phyloP scores from a whole-genome alignment of 2,113 vertebrate genomes.

The Hydrochoerus hydrochaeris region DNA sequence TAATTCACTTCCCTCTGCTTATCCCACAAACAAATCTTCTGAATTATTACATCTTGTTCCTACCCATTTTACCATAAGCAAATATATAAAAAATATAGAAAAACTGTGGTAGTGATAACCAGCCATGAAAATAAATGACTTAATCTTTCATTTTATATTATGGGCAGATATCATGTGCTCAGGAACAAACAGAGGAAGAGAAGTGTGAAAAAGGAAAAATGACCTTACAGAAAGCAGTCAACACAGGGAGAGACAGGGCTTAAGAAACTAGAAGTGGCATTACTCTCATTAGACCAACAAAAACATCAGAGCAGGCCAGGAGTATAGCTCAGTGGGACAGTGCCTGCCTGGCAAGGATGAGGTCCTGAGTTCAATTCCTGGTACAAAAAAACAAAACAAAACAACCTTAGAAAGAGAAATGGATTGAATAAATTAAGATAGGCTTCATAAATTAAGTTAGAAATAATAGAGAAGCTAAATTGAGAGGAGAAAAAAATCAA shows the following conservation, averaged over 20 bases:
- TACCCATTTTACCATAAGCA: background rate
- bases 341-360: too few relatives aligned
- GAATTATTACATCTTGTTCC: background rate
- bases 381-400: background rate
- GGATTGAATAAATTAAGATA: background rate
- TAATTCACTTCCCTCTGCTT: background rate
- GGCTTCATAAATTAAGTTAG: background rate
- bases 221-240: background rate
- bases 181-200: background rate
- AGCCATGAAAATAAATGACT: background rate
- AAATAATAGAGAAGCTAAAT: background rate
- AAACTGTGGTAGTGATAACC: background rate
- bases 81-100: background rate
- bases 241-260: background rate
- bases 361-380: too few relatives aligned
- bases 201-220: background rate
- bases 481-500: background rate
- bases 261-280: background rate
- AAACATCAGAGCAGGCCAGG: background rate
- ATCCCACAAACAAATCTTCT: background rate
- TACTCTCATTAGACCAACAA: background rate
- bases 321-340: too few relatives aligned
- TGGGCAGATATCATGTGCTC: background rate
- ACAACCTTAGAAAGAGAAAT: background rate
- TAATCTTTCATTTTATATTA: background rate